These are phyloP conservation scores for Hippocampus kuda DNA, from an alignment of 2,797 vertebrate genomes.

Conservation along the genomic window DNA sequence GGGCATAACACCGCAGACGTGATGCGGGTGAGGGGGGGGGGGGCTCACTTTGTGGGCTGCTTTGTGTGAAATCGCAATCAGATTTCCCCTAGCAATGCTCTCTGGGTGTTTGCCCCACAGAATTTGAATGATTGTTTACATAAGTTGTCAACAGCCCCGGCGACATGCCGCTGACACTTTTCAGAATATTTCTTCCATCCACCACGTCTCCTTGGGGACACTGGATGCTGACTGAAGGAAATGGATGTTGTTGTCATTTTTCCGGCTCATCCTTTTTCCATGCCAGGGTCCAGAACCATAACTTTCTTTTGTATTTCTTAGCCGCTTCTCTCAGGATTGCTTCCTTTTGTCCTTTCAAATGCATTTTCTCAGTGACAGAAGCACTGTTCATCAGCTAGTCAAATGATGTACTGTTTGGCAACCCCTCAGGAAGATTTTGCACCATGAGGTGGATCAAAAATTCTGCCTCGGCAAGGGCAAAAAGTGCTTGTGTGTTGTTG, in stretches of 20 bases:
- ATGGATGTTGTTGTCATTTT: constrained; percentile 18
- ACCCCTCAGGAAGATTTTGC: too few relatives aligned
- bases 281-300: not conserved
- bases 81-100: constrained; percentile 35
- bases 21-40: constrained; percentile 52
- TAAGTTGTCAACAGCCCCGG: constrained; percentile 44
- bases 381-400: not conserved
- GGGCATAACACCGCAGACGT: constrained; percentile 63
- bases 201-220: constrained; percentile 42
- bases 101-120: constrained; percentile 23
- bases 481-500: not conserved
- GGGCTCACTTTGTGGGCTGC: constrained; percentile 47
- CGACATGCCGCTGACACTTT: constrained; percentile 35
- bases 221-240: constrained; percentile 25
- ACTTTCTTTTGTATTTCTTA: not conserved
- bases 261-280: constrained; percentile 24
- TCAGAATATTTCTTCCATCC: constrained; percentile 29
- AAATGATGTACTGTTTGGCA: too few relatives aligned
- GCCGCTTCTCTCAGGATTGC: too few relatives aligned
- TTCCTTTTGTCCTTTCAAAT: not conserved
- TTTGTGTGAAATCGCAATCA: constrained; percentile 51
- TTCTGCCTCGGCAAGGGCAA: too few relatives aligned
- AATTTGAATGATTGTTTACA: constrained; percentile 48
- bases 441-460: too few relatives aligned
- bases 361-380: not conserved